A percentile compares a stretch with the other conserved stretches of the same genome.
Conservation (phyloP, 2,888 invertebrate genomes). For the Harpalus rufipes region DNA sequence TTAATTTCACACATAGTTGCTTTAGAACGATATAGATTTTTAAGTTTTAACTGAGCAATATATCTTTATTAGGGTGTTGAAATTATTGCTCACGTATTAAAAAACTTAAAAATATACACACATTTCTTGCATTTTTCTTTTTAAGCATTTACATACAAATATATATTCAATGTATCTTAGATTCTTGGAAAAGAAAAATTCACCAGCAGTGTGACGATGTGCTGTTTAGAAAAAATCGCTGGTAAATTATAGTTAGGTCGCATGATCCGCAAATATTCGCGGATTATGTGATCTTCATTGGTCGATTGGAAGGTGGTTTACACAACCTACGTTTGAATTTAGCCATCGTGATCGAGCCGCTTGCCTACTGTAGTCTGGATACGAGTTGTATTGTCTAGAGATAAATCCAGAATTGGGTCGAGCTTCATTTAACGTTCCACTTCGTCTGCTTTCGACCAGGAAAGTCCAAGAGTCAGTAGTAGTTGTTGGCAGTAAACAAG, state of each 20-base stretch:
- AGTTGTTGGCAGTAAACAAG: constrained; percentile 65
- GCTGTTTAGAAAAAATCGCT: constrained; percentile 61
- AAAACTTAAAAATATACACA: constrained; percentile 57
- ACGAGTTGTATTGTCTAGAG: constrained; percentile 60
- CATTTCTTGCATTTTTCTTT: constrained; percentile 55
- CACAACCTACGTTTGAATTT: constrained; percentile 56
- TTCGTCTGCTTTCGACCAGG: constrained; percentile 13
- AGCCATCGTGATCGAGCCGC: constrained; percentile 14
- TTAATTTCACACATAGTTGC: constrained; percentile 61
- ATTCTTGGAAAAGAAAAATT: constrained; percentile 61
- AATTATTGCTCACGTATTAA: constrained; percentile 44
- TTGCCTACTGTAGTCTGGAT: background rate
- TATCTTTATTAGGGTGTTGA: constrained; percentile 11
- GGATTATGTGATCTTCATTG: constrained; percentile 35
- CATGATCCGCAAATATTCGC: constrained; percentile 9
- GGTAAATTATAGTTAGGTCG: constrained; percentile 52
- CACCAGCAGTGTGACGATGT: constrained; percentile 48
- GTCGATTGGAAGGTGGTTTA: constrained; percentile 53
- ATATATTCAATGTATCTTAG: constrained; percentile 61
- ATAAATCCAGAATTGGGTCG: constrained; percentile 12
- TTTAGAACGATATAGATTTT: constrained; percentile 61
- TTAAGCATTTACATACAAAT: constrained; percentile 65
- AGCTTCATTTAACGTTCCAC: background rate
- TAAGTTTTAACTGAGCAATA: constrained; percentile 57
- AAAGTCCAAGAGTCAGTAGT: constrained; percentile 47